Base-by-base conservation (phyloP, 2,797 vertebrate genomes). In the Rhynchonycteris naso region DNA sequence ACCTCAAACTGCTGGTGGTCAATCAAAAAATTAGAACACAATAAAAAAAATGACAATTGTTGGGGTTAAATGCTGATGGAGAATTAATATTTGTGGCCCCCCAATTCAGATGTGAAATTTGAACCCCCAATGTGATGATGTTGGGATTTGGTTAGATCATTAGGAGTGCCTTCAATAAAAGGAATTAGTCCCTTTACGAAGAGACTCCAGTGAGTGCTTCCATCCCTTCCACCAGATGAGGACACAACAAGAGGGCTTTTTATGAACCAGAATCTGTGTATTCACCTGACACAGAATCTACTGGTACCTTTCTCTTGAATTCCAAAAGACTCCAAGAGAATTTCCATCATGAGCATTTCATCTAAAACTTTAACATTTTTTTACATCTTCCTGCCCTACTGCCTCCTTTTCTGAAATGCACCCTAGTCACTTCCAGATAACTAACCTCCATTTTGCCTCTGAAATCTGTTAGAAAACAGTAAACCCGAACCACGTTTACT, bases 361-460 rank as follows among this genome's bases (percentile, higher is more conserved):
- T 78, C 4, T 78, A 14, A 79, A 78, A 90, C 16, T 22, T 69
- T 28, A 76, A 93, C 95, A 74, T 69, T 33, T 1, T 18, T 78
- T 72, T 59, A 47, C 0, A 78, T 4, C 30, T 43, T 91, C 28
- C 66, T 83, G 33, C 86, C 65, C 56, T 69, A 50, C 12, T 10
- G 22, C 26, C 15, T 54, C 4, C 16, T 86, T 75, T 52, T 78
- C 30, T 71, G 72, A 71, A 61, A 76, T 2, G 47, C 65, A 68
- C 4, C 11, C 18, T 66, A 28, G 6, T 13, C 33, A 63, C 59
- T 30, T 68, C 12, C 50, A 85, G 3, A 19, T 35, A n/a, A 47
- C 5, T 38, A 84, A 5, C 43, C 16, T 72, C 78, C 5, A 24
- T 18, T 54, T 54, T 72, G 22, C 16, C 50, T 65, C 30, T 75